Base-by-base conservation (phyloP, 1,140 invertebrate species). In the Pseudomyrmex concolor region DNA sequence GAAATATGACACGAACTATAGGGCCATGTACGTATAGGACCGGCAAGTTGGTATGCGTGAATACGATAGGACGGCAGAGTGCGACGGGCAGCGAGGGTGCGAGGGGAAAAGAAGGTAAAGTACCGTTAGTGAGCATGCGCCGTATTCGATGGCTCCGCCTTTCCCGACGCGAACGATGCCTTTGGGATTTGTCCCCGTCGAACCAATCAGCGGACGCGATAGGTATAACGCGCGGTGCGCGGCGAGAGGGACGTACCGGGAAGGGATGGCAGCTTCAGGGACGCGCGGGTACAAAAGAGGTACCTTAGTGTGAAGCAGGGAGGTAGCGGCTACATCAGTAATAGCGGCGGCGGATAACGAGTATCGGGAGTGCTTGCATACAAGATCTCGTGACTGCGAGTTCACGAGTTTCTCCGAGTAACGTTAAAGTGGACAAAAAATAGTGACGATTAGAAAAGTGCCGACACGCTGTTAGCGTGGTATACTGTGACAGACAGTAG, bases 111-210 rank as follows among this genome's bases (percentile, higher is more conserved):
- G 71, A 81, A 59, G 54, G 60, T 87, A 74, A 34, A 83, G 82
- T 90, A 91, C 90, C 90, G 90, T 91, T 91, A 91, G 83, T 78
- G 88, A 81, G 89, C 91, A 92, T 92, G 91, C 91, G 91, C 90
- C 77, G 85, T 72, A 62, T 72, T 66, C 59, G 60, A 72, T 89
- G 51, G 84, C 92, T 88, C 92, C 93, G 91, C 92, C 91, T 89
- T 90, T 89, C 85, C 76, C 83, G 77, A 76, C 76, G 77, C 86
- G 66, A 72, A 89, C 89, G 91, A 93, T 92, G 88, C 92, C 89
- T 90, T 89, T 92, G 91, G 91, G 92, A 94, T 94, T 94, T 93
- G 93, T 93, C 91, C 87, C 82, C 84, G 54, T 83, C 86, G 86
- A 86, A 88, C 93, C 93, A 94, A 94, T 93, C 82, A 74, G 51